Percentiles rank a stretch among this genome's conserved stretches.
Evolutionary conservation across 1,140 invertebrate species (phyloP).

Genomic region (Cylas formicarius): DNA sequence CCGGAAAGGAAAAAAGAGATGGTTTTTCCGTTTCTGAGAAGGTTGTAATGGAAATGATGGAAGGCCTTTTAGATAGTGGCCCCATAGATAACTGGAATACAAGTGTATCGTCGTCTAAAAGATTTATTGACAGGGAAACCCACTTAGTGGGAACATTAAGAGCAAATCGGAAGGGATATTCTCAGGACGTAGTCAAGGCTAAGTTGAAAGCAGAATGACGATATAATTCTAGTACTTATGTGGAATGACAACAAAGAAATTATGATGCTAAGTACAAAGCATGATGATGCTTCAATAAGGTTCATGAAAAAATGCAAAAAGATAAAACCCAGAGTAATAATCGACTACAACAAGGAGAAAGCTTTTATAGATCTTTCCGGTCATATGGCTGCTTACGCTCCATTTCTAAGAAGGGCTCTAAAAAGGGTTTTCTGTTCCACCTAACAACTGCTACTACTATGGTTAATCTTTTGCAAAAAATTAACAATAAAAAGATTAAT

Average conservation of each 20-base stretch:
- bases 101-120: conserved; percentile 40
- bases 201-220: conserved; percentile 34
- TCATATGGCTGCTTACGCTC: conserved; percentile 32
- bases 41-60: conserved; percentile 14
- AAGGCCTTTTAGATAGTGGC: conserved; percentile 15
- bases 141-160: conserved; percentile 42
- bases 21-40: conserved; percentile 13
- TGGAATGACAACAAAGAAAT: conserved; percentile 40
- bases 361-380: conserved; percentile 35
- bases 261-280: conserved; percentile 3
- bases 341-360: conserved; percentile 35
- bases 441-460: too few species aligned
- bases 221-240: conserved; percentile 39
- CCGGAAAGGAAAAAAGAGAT: conserved; percentile 23
- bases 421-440: too few species aligned
- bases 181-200: conserved; percentile 36
- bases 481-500: too few species aligned
- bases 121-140: conserved; percentile 35
- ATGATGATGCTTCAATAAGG: conserved; percentile 5
- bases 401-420: conserved; percentile 23
- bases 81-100: conserved; percentile 39
- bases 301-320: conserved; percentile 30
- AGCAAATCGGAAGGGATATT: conserved; percentile 34
- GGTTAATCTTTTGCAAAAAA: too few species aligned
- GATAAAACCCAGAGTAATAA: conserved; percentile 29